Evolutionary conservation across 2,797 vertebrate species (phyloP).

Genomic region (Malurus splendens): DNA sequence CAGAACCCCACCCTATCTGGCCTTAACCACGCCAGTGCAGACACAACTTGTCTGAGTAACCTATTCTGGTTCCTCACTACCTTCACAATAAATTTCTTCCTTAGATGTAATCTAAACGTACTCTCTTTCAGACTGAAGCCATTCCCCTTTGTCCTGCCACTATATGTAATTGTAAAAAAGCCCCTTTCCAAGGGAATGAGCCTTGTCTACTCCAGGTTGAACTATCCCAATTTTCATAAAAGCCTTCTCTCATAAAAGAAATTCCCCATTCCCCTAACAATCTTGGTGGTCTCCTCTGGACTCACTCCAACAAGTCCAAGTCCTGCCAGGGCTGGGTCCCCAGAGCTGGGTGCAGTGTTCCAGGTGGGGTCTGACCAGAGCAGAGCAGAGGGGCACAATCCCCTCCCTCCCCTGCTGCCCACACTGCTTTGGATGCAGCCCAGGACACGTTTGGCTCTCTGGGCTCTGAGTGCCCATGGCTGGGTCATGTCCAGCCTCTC

Average conservation of each 20-base stretch:
- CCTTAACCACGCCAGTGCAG: background rate
- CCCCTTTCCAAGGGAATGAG: background rate
- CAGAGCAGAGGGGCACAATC: background rate
- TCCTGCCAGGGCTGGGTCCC: background rate
- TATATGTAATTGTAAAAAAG: background rate
- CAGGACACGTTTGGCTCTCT: background rate
- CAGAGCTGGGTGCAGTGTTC: background rate
- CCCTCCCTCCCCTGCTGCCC: background rate
- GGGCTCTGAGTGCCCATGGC: background rate
- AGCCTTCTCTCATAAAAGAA: background rate
- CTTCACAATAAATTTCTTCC: background rate
- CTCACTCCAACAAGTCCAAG: accelerated
- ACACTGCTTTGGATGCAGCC: accelerated
- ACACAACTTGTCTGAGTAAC: background rate
- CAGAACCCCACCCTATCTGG: too few relatives aligned
- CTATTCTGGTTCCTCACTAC: accelerated
- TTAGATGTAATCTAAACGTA: background rate
- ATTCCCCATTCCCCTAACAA: background rate
- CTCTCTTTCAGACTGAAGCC: background rate
- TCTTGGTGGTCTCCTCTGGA: background rate
- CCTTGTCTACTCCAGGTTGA: background rate
- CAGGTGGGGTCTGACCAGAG: background rate
- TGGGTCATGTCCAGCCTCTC: too few relatives aligned
- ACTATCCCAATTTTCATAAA: background rate
- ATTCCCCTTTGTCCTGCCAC: background rate